A percentile compares a stretch with the other conserved stretches of the same genome.
phyloP scores from a whole-genome alignment of 2,888 invertebrate species.

The Brassicogethes aeneus region DNA sequence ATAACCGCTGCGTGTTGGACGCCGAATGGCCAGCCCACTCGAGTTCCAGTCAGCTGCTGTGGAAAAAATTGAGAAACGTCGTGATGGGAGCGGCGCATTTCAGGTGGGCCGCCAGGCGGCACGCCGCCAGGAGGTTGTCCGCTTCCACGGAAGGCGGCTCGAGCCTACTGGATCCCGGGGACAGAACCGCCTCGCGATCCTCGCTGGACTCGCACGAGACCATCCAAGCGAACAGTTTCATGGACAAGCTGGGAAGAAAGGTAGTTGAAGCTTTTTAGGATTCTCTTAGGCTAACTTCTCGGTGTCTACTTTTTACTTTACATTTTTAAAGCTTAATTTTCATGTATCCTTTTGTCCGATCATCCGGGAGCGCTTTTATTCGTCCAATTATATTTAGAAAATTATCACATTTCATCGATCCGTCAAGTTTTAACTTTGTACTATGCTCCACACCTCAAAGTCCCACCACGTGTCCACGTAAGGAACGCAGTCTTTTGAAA shows the following conservation, averaged over 20 bases:
- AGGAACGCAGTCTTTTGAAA: no score
- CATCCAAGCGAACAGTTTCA: conserved; percentile 34
- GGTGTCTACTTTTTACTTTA: no score
- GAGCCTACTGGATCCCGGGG: conserved; percentile 15
- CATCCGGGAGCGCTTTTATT: no score
- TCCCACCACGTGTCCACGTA: no score
- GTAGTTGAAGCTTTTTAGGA: no score
- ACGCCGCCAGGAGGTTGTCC: conserved; percentile 45
- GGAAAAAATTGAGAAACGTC: conserved; percentile 91
- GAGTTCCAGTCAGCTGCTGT: conserved; percentile 75
- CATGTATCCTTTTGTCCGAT: no score
- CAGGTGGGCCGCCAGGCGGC: conserved; percentile 63
- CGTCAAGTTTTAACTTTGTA: no score
- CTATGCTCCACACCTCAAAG: no score
- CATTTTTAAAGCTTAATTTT: no score
- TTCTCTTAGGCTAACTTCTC: no score
- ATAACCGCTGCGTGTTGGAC: conserved; percentile 78
- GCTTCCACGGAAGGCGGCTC: conserved; percentile 41
- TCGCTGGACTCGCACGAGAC: conserved; percentile 40
- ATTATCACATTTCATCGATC: no score
- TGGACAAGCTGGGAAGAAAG: conserved; percentile 53
- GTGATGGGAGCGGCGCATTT: conserved; percentile 87
- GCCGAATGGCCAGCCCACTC: conserved; percentile 76
- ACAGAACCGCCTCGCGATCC: conserved; percentile 35
- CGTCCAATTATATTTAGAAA: no score